Base-by-base conservation (phyloP, 2,797 vertebrate genomes). In the Morus bassanus region DNA sequence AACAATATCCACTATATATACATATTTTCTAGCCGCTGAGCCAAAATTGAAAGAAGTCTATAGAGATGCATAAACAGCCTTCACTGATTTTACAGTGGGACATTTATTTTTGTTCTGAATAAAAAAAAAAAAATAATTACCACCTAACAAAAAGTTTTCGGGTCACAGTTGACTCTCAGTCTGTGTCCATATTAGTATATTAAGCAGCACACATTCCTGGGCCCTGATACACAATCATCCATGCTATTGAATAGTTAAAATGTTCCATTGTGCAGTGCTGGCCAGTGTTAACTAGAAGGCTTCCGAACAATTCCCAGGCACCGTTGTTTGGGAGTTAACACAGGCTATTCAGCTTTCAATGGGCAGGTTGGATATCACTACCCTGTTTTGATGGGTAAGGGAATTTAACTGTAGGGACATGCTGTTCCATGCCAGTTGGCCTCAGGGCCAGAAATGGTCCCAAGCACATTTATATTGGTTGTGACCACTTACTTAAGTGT, bases 261-360 rank as follows among this genome's bases (percentile, higher is more conserved):
- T 78, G 30, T 84, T 93, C 85, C 75, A 64, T 12, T 72, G 69
- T 96, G 91, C 50, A 75, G 78, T 51, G 54, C 76, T 88, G 82
- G 61, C 85, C 13, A 3, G 59, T 53, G 56, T 76, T 70, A 95
- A 95, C 63, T 43, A 89, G 31, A 48, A 74, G 87, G 37, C 64
- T 91, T 92, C 91, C 85, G 88, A 86, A 80, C 75, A 81, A 77
- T 88, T 95, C 85, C 94, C 69, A 73, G 76, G 37, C 73, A 59
- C 6, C 1, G 2, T 56, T 89, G 57, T 86, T n/a, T 81, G 73
- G 79, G 65, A 95, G 43, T 73, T 65, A 39, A 43, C 48, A 59
- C 3, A 46, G 57, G 18, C 50, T 75, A 23, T 39, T 77, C 70
- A 84, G 54, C 33, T 86, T 25, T 54, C 79, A 61, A 9, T 33